Evolutionary conservation across 1,140 invertebrate genomes (phyloP).

Genomic region (Drosophila melanica): DNA sequence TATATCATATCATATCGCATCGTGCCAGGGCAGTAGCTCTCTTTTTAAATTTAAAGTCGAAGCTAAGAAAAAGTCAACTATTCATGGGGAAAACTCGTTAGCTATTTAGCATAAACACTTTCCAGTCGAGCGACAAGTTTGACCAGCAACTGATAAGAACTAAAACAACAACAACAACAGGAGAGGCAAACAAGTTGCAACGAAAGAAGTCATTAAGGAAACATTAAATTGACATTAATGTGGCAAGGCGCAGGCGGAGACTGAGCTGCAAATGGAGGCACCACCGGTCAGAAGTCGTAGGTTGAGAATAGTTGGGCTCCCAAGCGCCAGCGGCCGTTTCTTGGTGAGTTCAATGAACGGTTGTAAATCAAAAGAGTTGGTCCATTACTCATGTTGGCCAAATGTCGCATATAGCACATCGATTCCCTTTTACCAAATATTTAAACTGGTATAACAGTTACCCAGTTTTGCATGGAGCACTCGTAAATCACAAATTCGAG

Average conservation of each 20-base stretch:
- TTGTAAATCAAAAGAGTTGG: conserved; percentile 66
- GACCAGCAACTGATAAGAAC: conserved; percentile 77
- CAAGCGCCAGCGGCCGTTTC: conserved; percentile 15
- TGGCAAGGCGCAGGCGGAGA: conserved; percentile 20
- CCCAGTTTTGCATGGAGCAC: conserved; percentile 61
- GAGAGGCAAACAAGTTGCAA: conserved; percentile 57
- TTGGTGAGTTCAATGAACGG: conserved; percentile 47
- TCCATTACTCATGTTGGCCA: conserved; percentile 62
- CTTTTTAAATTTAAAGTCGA: conserved; percentile 15
- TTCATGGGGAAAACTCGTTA: conserved; percentile 74
- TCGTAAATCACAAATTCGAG: conserved; percentile 66
- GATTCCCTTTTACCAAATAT: conserved; percentile 59
- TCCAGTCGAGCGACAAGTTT: conserved; percentile 70
- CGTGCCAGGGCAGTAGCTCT: conserved; percentile 13
- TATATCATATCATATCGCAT: conserved; percentile 16
- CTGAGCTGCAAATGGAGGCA: background rate
- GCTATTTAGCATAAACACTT: conserved; percentile 82
- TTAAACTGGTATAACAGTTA: conserved; percentile 73
- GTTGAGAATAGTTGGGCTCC: background rate
- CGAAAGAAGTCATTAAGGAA: conserved; percentile 82
- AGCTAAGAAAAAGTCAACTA: conserved; percentile 13
- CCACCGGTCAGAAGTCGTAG: conserved; percentile 2
- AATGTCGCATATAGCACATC: conserved; percentile 55
- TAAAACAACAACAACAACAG: conserved; percentile 19
- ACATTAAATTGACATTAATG: conserved; percentile 83